Evolutionary conservation across 2,888 invertebrate species (phyloP).

Genomic region (Malacosoma neustria): DNA sequence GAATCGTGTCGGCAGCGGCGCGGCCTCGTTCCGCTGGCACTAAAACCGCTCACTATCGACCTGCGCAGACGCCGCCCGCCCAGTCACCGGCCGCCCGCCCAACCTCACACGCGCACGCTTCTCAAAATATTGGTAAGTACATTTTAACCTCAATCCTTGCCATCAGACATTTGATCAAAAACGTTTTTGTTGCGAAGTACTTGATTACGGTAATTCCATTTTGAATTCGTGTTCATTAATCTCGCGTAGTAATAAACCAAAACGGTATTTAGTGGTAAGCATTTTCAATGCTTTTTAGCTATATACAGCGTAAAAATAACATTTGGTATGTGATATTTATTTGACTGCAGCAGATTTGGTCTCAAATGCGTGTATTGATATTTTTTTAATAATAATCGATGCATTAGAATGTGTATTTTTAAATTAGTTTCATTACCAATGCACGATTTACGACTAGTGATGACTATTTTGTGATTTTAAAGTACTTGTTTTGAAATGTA

Average conservation of each 20-base stretch:
- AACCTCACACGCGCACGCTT: constrained; percentile 40
- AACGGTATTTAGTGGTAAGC: constrained; percentile 39
- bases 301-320: constrained; percentile 24
- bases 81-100: constrained; percentile 68
- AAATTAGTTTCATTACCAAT: no score
- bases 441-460: no score
- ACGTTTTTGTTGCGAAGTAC: constrained; percentile 32
- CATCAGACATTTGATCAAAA: constrained; percentile 4
- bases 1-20: constrained; percentile 14
- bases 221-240: constrained; percentile 22
- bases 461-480: no score
- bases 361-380: no score
- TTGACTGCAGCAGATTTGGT: not conserved
- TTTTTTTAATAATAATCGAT: no score
- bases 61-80: constrained; percentile 56
- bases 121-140: constrained; percentile 37
- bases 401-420: no score
- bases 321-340: not conserved
- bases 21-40: constrained; percentile 16
- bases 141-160: constrained; percentile 11
- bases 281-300: constrained; percentile 32
- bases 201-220: no score
- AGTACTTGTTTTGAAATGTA: no score
- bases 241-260: constrained; percentile 40
- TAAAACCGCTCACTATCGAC: constrained; percentile 17